Evolutionary conservation across 2,888 invertebrate genomes (phyloP), one percentile per base, ranked within the genome.

Genomic region (Drosophila tanythrix): DNA sequence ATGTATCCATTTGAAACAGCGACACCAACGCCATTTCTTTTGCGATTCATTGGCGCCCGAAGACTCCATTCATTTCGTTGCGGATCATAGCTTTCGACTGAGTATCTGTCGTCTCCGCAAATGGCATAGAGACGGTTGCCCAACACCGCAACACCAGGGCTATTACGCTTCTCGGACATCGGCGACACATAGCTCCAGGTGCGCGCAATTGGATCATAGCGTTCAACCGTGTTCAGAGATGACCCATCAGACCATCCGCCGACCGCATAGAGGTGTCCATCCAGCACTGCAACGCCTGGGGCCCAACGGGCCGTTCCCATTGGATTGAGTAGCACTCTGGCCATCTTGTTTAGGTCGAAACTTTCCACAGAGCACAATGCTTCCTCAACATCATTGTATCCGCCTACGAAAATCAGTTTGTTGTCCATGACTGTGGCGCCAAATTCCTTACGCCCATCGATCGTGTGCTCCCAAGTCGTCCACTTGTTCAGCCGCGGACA

Each of bases 351-450:
- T 75, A 98, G 94, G 93, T 98, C 98, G 90, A 97, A 96, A 91
- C 97, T 97, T 93, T 98, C 98, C 88, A 95, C 98, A 55, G 97
- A 96, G 91, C 97, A 98, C n/a, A 99, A 94, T 2, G 98, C 98
- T 92, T 21, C 21, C 21, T 21, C 21, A 21, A 21, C 1, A 21
- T 21, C 21, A 21, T 21, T 21, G 21, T 21, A 1, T 21, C 21
- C 21, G 21, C 21, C 21, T 21, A 21, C 21, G 1, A 21, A 21
- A 21, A 21, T 21, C 21, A 21, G 21, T 1, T 21, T 21, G 21
- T 21, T 21, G 1, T 21, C 1, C 21, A 21, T 1, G 21, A 21
- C 21, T 1, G 1, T 1, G 21, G 21, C 21, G 21, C 21, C 21
- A 21, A 21, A 21, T 1, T 21, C 1, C 21, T 1, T 1, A 21